phyloP scores from a whole-genome alignment of 2,888 invertebrate genomes.

The Apodemia zela region DNA sequence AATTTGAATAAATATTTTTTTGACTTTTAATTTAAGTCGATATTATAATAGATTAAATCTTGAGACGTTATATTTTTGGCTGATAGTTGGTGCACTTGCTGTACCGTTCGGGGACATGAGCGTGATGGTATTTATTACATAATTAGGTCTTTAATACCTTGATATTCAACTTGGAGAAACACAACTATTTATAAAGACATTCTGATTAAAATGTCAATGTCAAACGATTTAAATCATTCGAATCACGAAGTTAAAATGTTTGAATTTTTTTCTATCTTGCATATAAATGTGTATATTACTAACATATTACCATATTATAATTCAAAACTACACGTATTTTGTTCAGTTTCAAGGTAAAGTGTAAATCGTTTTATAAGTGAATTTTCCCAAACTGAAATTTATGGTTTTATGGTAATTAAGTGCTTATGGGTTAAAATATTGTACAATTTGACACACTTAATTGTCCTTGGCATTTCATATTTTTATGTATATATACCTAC shows the following conservation, averaged over 20 bases:
- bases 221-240: conserved; percentile 12
- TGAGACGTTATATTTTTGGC: no score
- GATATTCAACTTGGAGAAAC: conserved; percentile 9
- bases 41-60: no score
- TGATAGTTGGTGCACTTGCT: no score
- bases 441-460: no score
- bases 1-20: no score
- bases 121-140: not conserved
- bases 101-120: not conserved
- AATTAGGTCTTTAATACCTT: not conserved
- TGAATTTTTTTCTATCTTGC: conserved; percentile 16
- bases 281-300: conserved; percentile 21
- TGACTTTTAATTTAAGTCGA: no score
- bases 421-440: no score
- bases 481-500: no score
- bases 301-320: conserved; percentile 18
- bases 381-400: not conserved
- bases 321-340: conserved; percentile 14
- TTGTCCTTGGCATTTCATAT: no score
- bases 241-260: conserved; percentile 14
- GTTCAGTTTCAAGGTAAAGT: conserved; percentile 3
- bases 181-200: conserved; percentile 14
- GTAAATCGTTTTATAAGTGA: conserved; percentile 4
- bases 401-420: not conserved
- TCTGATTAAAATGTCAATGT: conserved; percentile 20